These are phyloP conservation scores for Phocoena sinus DNA, from an alignment of 2,113 vertebrate genomes.

Conservation along the genomic window DNA sequence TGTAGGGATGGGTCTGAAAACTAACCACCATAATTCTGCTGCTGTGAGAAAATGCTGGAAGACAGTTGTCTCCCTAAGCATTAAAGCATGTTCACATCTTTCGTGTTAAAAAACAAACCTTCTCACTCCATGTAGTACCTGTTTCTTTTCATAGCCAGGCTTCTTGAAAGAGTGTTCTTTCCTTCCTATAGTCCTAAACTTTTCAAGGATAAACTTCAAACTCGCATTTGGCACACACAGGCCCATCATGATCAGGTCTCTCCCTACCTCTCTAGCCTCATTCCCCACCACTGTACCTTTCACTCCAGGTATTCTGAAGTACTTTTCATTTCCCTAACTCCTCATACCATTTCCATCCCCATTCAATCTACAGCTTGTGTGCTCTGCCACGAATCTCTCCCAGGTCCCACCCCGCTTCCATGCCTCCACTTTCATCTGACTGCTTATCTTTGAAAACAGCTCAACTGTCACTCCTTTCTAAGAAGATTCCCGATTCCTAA, in stretches of 20 bases:
- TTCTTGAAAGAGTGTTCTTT: not conserved
- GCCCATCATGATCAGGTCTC: not conserved
- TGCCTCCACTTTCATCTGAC: not conserved
- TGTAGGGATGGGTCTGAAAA: not conserved
- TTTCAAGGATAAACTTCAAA: not conserved
- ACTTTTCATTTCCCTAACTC: not conserved
- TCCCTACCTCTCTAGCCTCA: not conserved
- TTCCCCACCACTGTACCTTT: not conserved
- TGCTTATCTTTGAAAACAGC: not conserved
- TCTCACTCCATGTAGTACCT: not conserved
- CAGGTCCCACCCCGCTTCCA: not conserved
- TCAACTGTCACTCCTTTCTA: not conserved
- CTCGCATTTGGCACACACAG: not conserved
- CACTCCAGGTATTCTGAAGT: not conserved
- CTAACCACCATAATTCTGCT: not conserved
- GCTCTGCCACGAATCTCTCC: not conserved
- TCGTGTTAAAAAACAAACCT: not conserved
- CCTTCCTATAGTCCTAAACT: not conserved
- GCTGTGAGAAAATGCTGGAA: not conserved
- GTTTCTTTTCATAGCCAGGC: not conserved
- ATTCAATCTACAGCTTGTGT: not conserved
- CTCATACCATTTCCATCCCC: not conserved
- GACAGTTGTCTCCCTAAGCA: not conserved
- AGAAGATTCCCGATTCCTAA: not conserved
- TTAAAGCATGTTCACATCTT: not conserved